Evolutionary conservation across 2,888 invertebrate genomes (phyloP).

Genomic region (Carcina quercana): DNA sequence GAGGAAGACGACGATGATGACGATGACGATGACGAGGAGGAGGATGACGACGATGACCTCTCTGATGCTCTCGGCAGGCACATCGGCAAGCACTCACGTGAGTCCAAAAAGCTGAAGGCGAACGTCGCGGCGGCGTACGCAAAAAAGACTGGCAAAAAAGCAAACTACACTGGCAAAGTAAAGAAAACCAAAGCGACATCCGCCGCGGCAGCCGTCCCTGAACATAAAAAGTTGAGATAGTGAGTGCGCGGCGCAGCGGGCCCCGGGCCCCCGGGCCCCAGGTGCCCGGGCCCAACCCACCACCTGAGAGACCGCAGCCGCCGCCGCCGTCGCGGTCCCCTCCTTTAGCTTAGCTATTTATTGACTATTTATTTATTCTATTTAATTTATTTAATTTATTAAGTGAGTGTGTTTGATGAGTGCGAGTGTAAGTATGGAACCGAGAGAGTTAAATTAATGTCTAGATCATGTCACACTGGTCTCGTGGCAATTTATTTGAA

Average conservation of each 20-base stretch:
- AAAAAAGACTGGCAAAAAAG: constrained; percentile 68
- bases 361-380: constrained; percentile 75
- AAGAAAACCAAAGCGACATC: constrained; percentile 70
- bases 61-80: constrained; percentile 76
- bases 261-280: constrained; percentile 45
- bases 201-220: constrained; percentile 58
- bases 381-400: constrained; percentile 76
- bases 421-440: constrained; percentile 68
- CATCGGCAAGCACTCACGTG: constrained; percentile 80
- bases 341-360: constrained; percentile 74
- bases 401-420: constrained; percentile 71
- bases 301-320: constrained; percentile 22
- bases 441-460: constrained; percentile 71
- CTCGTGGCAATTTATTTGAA: constrained; percentile 73
- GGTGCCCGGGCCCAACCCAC: constrained; percentile 64
- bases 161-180: constrained; percentile 63
- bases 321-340: constrained; percentile 62
- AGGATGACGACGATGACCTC: constrained; percentile 78
- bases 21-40: constrained; percentile 79
- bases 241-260: constrained; percentile 43
- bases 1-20: constrained; percentile 80
- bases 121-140: constrained; percentile 50
- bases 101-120: constrained; percentile 82
- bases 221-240: constrained; percentile 75
- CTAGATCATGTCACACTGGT: constrained; percentile 75